Base-by-base conservation (phyloP, 1,140 invertebrate genomes). In the Hydropsyche tenuis region DNA sequence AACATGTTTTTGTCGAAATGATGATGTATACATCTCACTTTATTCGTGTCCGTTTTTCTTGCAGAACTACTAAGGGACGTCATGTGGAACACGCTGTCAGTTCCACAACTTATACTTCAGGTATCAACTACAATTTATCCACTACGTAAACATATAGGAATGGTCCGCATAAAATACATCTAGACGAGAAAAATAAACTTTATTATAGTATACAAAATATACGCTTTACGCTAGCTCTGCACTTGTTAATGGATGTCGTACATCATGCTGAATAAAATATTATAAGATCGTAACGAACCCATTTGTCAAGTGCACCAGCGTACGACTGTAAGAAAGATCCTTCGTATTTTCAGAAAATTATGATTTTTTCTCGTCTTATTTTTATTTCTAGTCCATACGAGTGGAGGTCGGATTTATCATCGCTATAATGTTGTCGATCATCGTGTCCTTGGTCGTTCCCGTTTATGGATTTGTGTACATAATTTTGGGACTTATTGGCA, bases 61-160 rank as follows among this genome's bases (percentile, higher is more conserved):
- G 37, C 72, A 78, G 77, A 78, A 45, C 69, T 78, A 20, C 74
- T 78, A 25, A 68, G 77, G 46, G 77, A 78, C 48, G 74, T 78
- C 22, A 72, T 78, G 69, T 78, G 77, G 77, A 76, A 76, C 30
- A 74, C 65, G 46, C 74, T 78, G 74, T 78, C 77, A 74, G 74
- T 76, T 72, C 72, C 77, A 74, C 77, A 78, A 53, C 74, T 78
- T 48, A 75, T 78, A 63, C 69, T 78, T 27, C 77, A 78, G 74
- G 77, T 78, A 74, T 46, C 22, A 46, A 14, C 69, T 62, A 69
- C 37, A 37, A 42, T 65, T 65, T 63, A 20, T 48, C 7, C 60
- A 25, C 18, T 25, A 12, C 22, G 14, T 60, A 60, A 14, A 27
- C 5, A 37, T n/a, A n/a, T n/a, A n/a, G 9, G 30, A 4, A 37